These are phyloP conservation scores for Pteropus rufus DNA, from an alignment of 2,797 vertebrate species.

Conservation along the genomic window DNA sequence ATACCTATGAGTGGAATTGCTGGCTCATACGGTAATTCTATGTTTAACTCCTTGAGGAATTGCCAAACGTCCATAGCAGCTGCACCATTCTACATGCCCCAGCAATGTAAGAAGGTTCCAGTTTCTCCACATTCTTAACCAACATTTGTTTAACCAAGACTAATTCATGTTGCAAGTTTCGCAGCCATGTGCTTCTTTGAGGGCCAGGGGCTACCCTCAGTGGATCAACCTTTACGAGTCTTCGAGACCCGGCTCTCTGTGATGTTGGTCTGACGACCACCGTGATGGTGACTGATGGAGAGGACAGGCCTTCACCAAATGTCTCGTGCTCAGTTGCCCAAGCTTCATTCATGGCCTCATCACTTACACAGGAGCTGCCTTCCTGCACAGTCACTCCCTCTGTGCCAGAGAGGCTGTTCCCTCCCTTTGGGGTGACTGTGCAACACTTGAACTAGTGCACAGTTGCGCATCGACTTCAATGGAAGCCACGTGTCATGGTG, in stretches of 20 bases:
- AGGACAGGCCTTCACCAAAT: background rate
- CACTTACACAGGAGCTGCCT: background rate
- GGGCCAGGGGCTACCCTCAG: background rate
- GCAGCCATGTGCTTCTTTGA: background rate
- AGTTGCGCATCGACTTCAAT: background rate
- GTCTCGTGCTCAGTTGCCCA: background rate
- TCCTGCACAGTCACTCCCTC: background rate
- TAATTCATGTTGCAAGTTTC: background rate
- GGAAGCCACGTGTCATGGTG: background rate
- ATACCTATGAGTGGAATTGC: background rate
- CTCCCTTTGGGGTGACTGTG: background rate
- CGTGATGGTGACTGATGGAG: rapidly evolving
- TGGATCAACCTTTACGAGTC: rapidly evolving
- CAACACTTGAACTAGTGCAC: background rate
- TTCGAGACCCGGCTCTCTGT: background rate
- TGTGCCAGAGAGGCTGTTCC: background rate
- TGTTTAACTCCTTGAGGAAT: background rate
- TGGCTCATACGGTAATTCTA: background rate
- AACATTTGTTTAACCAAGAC: background rate
- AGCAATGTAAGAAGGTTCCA: background rate
- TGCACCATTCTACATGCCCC: background rate
- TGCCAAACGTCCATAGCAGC: background rate
- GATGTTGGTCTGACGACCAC: background rate
- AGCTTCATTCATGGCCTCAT: background rate
- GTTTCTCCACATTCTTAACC: background rate